phyloP scores from a whole-genome alignment of 1,140 invertebrate species.

The Idris sp. region DNA sequence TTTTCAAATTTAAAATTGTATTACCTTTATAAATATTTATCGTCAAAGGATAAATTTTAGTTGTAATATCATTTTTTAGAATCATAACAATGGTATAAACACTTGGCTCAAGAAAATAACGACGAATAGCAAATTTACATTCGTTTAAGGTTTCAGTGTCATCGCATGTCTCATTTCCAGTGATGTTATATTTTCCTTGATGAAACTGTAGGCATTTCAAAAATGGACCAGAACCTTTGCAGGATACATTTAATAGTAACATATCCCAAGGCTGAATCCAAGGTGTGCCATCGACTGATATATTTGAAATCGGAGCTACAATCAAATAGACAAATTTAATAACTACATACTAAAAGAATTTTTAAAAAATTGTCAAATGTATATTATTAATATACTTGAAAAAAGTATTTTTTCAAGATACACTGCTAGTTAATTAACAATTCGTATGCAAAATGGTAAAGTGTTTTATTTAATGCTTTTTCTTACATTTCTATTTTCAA shows the following conservation, averaged over 20 bases:
- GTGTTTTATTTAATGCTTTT: too few species aligned
- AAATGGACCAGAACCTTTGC: constrained; percentile 85
- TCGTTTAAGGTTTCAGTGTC: constrained; percentile 67
- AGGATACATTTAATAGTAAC: constrained; percentile 84
- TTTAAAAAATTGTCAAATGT: too few species aligned
- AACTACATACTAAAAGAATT: too few species aligned
- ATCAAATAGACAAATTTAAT: constrained; percentile 62
- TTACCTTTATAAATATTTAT: constrained; percentile 90
- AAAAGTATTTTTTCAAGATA: too few species aligned
- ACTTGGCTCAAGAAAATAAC: constrained; percentile 83
- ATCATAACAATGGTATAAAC: constrained; percentile 86
- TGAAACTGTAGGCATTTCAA: constrained; percentile 82
- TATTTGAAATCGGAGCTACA: constrained; percentile 83
- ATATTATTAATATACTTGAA: too few species aligned
- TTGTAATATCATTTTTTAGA: constrained; percentile 85
- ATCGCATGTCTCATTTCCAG: constrained; percentile 86
- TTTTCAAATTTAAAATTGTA: too few species aligned
- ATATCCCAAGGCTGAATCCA: constrained; percentile 90
- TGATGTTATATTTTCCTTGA: constrained; percentile 85
- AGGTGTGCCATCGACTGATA: constrained; percentile 84
- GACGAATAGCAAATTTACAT: constrained; percentile 82
- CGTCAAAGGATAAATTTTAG: constrained; percentile 82
- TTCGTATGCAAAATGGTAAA: too few species aligned
- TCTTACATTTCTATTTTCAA: too few species aligned
- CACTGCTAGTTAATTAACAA: too few species aligned